phyloP scores from a whole-genome alignment of 2,113 vertebrate genomes.

The Grammomys dolichurus region DNA sequence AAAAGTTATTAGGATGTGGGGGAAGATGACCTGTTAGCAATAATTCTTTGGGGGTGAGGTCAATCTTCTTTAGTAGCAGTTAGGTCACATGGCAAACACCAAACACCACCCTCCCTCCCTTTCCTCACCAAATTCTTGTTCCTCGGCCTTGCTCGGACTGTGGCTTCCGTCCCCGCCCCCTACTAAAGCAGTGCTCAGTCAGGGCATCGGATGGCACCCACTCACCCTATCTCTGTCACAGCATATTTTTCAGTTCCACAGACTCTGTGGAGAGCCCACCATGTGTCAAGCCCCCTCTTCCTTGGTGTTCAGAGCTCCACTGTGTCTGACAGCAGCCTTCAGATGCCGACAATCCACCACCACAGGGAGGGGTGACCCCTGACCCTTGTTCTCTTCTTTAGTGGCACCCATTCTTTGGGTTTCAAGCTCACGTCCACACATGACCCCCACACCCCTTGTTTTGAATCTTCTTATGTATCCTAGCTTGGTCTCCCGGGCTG shows the following conservation, averaged over 20 bases:
- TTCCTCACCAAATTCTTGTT: not conserved
- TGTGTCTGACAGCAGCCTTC: not conserved
- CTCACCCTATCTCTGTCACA: not conserved
- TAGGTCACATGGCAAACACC: too few species aligned
- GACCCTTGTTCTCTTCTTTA: not conserved
- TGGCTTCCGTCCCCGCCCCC: not conserved
- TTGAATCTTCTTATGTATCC: not conserved
- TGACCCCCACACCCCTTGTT: not conserved
- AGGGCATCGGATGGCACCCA: not conserved
- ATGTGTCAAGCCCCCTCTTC: not conserved
- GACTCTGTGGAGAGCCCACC: not conserved
- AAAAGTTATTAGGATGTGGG: too few species aligned
- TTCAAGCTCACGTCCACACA: constrained; percentile 50
- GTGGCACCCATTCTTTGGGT: not conserved
- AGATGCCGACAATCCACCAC: not conserved
- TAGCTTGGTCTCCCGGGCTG: not conserved
- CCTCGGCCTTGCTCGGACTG: not conserved
- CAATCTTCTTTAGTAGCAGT: too few species aligned
- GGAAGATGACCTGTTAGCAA: too few species aligned
- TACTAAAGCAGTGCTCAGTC: not conserved
- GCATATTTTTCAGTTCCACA: not conserved
- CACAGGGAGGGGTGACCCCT: not conserved
- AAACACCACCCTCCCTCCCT: not conserved
- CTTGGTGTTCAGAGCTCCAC: not conserved
- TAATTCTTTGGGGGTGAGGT: too few species aligned